Base-by-base conservation (phyloP, 2,113 vertebrate species). In the Sapajus apella region DNA sequence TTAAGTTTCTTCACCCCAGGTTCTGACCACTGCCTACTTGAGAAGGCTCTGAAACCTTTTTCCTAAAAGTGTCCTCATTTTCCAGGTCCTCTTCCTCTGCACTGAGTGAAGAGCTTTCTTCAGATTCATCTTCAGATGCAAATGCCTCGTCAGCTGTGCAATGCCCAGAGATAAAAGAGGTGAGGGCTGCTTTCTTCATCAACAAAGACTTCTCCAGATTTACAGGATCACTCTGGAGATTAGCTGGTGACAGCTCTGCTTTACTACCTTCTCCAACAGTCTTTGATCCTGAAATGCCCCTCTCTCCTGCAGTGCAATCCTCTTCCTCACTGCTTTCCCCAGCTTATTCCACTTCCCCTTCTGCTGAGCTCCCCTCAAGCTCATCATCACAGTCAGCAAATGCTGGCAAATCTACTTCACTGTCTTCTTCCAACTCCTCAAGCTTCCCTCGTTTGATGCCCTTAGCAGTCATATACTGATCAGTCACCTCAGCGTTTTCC, bases 321-420 rank as follows among this genome's bases (percentile, higher is more conserved):
- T 79, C 92, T 0, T 94, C 98, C 3, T 96, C 97, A 18, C 97
- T 97, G 35, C 96, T 97, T 80, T 96, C 97, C 37, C 96, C 91
- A 2, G 47, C 23, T 27, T 87, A 91, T 32, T 97, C 94, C 32
- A 61, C 77, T 93, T 84, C 97, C 16, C 92, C 98, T n/a, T 98
- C 98, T 9, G 97, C 99, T 47, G 99, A 99, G 91, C 98, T 98
- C 79, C 95, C 17, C 93, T 99, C 99, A 52, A 99, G 98, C 82
- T 99, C 98, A 6, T 99, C 99, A 18, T 99, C 99, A 0, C 99
- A 99, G 96, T 99, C 99, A 40, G 99, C 99, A 94, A 99, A 99
- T 0, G 87, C 99, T 0, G 99, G 99, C 61, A 99, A 50, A 85
- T 99, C 99, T 2, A 95, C 77, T 10, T 96, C 88, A 12, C n/a